Evolutionary conservation across 1,140 invertebrate genomes (phyloP), one percentile per base, ranked within the genome.

Genomic region (Oryctes rhinoceros): DNA sequence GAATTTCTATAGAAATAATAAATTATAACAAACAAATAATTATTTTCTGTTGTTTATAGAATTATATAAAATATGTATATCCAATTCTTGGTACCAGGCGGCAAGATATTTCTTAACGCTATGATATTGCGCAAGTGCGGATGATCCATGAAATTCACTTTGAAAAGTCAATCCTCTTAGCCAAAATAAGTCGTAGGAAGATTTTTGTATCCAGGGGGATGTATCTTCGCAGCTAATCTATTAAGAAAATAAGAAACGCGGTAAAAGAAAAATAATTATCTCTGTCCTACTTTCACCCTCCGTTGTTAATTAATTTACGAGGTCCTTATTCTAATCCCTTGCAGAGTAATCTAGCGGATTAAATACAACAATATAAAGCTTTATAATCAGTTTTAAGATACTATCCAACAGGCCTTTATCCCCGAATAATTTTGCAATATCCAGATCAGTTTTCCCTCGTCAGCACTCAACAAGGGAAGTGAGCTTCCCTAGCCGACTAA

Each of bases 331-430:
- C 15, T 59, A 59, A 59, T 59, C 53, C 53, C 53, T n/a, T 6
- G n/a, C 15, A 18, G 53, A 59, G 53, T 59, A 59, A 59, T 59
- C 53, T 59, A 59, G 13, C 53, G 53, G 53, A 18, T 59, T 59
- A 59, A 59, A 59, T 59, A 59, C 53, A 59, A 59, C 53, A 59
- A 59, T 59, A 59, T 59, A 59, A 59, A 59, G 53, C 53, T 59
- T 59, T 59, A 59, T 59, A 59, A 59, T 59, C 53, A 59, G 53
- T 59, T 59, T 59, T 15, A 59, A 59, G 53, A 59, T 59, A 59
- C 53, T 59, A 59, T 59, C 53, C 53, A 18, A 59, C 5, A 59
- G 53, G 15, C 15, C 53, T 59, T 59, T 59, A 59, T 59, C 53
- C 15, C 53, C 18, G 53, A 59, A 59, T 59, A 59, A 59, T 59